Base-by-base conservation (phyloP, 2,113 vertebrate species). In the Girardinichthys multiradiatus region DNA sequence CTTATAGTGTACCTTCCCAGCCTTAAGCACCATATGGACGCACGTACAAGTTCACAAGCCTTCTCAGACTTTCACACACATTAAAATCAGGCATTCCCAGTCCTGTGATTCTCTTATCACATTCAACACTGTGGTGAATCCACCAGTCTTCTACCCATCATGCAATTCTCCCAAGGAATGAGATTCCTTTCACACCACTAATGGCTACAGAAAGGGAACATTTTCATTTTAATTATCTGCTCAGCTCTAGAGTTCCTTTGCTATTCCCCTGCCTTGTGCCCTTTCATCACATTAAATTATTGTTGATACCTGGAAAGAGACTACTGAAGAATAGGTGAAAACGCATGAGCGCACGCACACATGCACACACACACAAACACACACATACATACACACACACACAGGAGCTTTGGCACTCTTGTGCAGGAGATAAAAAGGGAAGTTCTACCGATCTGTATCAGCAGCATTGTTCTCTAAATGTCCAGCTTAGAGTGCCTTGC, bases 181-280 rank as follows among this genome's bases (percentile, higher is more conserved):
- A 84, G 80, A 86, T 87, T 91, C 89, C 72, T 89, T 93, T 93
- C 93, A 92, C 87, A 80, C 80, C 45, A 58, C 83, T 93, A 93
- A 94, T 92, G 88, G 90, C 92, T 87, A 83, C 88, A 89, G 91
- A 92, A 93, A 84, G 77, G 84, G 86, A 92, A 86, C 82, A 77
- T 92, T 93, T 94, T 90, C 68, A 85, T 93, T 94, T 94, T 93
- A 94, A 94, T 94, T 93, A 92, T 85, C 82, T 74, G 79, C 85
- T 90, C 87, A 87, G 82, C 89, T 92, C 91, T 27, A 89, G 91
- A 86, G 89, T 83, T 89, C 82, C 80, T 84, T 84, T 72, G 65
- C 74, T 86, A 80, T 89, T 88, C 89, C 86, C 86, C 60, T 76
- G 77, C 76, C 74, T 68, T 64, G 64, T 80, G 85, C 74, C 87